Base-by-base conservation (phyloP, 2,113 vertebrate genomes). In the Xenus cinereus region DNA sequence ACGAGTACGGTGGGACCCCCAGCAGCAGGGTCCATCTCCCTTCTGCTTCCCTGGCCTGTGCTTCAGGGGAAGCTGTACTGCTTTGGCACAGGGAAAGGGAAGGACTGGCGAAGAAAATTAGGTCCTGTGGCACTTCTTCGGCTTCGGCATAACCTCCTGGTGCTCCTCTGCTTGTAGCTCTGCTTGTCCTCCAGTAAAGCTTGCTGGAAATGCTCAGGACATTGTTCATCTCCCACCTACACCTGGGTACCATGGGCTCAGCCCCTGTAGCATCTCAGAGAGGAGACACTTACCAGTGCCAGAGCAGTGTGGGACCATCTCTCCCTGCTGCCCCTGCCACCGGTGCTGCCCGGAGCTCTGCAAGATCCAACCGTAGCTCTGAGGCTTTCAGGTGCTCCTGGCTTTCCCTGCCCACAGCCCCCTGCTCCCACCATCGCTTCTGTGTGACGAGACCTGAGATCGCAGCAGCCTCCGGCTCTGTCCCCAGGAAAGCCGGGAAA, bases 1-100 rank as follows among this genome's bases (percentile, higher is more conserved):
- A 43, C 1, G 4, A 43, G 69, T 7, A 9, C 3, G 0, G 71
- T 13, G 45, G 60, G n/a, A 67, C 4, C n/a, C 16, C 46, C 4
- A 3, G 53, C 75, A 64, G 67, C 45, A 50, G 71, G 57, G 22
- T 56, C 66, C 14, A 3, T 46, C n/a, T 73, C 26, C 54, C n/a
- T 72, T 83, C 56, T 86, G 53, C 50, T 87, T 41, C 82, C 62
- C 56, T 43, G 35, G 30, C 63, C 62, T 45, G 48, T 66, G 35
- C 59, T 85, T 35, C 74, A 33, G 57, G 63, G 81, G n/a, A 46
- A 54, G 57, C 57, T 87, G 35, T 13, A 14, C 57, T 57, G 32
- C 73, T 92, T 78, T 63, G 63, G 69, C 66, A 64, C 5, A 1
- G 68, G 71, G 63, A 48, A 73, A 45, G 67, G 22, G 59, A 71